These are phyloP conservation scores for Palythoa grandiflora DNA, from an alignment of 92 coral and sea anemone species.

Conservation along the genomic window DNA sequence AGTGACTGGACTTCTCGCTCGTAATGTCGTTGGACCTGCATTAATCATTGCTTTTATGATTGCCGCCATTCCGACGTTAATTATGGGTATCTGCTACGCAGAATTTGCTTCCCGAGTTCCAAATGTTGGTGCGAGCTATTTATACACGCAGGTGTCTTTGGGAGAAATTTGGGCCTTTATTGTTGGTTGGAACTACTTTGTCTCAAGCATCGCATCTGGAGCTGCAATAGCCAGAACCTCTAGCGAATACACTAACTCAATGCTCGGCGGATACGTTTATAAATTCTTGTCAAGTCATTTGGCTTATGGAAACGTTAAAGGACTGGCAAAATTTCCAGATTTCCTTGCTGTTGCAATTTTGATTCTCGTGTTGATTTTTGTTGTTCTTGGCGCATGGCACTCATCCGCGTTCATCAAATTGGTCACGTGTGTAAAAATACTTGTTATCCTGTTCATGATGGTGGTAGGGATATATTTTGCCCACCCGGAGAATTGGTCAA, in stretches of 20 bases:
- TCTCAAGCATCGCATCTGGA: conserved; percentile 35
- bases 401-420: conserved; percentile 64
- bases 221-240: conserved; percentile 64
- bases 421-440: conserved; percentile 58
- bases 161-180: conserved; percentile 78
- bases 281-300: neutral
- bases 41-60: conserved; percentile 58
- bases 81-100: conserved; percentile 70
- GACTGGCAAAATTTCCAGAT: conserved; percentile 74
- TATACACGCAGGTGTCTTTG: conserved; percentile 66
- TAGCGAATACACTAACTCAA: conserved; percentile 66
- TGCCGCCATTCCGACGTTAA: conserved; percentile 49
- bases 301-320: conserved; percentile 46
- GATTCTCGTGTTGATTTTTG: conserved; percentile 55
- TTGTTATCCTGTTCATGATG: conserved; percentile 68
- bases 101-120: conserved; percentile 75
- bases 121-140: conserved; percentile 68
- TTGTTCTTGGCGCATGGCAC: conserved; percentile 65
- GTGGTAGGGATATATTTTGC: conserved; percentile 63
- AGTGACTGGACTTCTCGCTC: conserved; percentile 64
- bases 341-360: conserved; percentile 69
- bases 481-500: conserved; percentile 74
- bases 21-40: conserved; percentile 63
- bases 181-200: conserved; percentile 73
- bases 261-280: conserved; percentile 43